These are phyloP conservation scores for Aurelia coerulea DNA, from an alignment of 30 jellyfish, hydroid and myxozoan genomes.

Conservation along the genomic window DNA sequence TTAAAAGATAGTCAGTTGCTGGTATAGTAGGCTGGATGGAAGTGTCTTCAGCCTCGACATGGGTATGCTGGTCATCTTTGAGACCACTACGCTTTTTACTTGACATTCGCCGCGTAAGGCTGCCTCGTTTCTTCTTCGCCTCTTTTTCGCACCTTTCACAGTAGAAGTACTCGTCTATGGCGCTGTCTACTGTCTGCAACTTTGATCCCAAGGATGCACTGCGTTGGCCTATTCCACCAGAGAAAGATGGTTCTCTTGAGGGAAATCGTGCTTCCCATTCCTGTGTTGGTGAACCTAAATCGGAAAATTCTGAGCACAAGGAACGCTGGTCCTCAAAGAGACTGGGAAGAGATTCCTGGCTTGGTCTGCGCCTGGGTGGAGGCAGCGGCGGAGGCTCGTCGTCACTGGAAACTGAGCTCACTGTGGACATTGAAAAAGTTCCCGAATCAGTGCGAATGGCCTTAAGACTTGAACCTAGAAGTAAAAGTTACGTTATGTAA, in stretches of 20 bases:
- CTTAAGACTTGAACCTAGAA: slow-evolving; percentile 4
- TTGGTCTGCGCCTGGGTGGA: slow-evolving; percentile 30
- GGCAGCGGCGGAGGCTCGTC: slow-evolving; percentile 54
- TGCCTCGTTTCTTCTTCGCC: neutral
- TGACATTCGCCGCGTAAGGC: slow-evolving; percentile 20
- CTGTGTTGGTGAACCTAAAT: neutral
- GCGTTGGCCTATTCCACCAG: neutral
- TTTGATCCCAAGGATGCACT: neutral
- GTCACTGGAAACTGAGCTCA: slow-evolving; percentile 18
- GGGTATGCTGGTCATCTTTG: neutral
- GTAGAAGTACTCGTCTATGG: slow-evolving; percentile 17
- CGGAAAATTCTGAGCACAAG: neutral
- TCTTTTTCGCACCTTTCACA: slow-evolving; percentile 33
- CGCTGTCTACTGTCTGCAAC: neutral
- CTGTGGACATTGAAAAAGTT: slow-evolving; percentile 25
- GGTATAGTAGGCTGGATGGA: neutral
- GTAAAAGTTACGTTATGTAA: too few species aligned
- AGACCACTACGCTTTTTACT: neutral
- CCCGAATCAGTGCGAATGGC: slow-evolving; percentile 43
- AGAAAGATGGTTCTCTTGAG: neutral
- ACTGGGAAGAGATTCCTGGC: slow-evolving; percentile 20
- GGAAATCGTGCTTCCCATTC: neutral
- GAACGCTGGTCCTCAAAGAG: slow-evolving; percentile 8
- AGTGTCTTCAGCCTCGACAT: neutral
- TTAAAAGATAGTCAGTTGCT: neutral